These are phyloP conservation scores for Drosophila auraria DNA, from an alignment of 1,140 invertebrate genomes.

Conservation along the genomic window DNA sequence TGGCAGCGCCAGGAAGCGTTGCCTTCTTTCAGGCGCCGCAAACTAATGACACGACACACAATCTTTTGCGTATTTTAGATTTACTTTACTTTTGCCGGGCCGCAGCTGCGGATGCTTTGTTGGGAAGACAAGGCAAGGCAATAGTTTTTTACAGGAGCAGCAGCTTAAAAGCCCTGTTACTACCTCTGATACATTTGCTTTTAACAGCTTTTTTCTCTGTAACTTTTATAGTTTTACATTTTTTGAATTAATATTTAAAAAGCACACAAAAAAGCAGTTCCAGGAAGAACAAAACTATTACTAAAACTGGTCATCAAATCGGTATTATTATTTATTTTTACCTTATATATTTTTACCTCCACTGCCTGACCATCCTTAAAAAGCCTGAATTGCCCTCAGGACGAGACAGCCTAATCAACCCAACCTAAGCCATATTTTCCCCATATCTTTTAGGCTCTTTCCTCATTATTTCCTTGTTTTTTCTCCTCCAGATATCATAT, in stretches of 20 bases:
- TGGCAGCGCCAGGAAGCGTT: constrained; percentile 20
- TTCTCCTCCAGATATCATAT: constrained; percentile 24
- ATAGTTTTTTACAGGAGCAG: constrained; percentile 1
- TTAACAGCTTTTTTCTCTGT: no score
- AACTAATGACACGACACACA: constrained; percentile 44
- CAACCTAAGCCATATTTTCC: background rate
- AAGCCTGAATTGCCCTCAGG: background rate
- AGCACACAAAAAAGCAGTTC: no score
- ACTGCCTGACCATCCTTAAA: no score
- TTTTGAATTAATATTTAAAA: no score
- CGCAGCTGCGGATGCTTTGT: constrained; percentile 18
- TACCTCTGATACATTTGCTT: no score
- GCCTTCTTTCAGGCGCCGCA: constrained; percentile 31
- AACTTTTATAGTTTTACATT: no score
- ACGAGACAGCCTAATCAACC: background rate
- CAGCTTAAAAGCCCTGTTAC: no score
- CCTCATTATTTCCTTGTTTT: background rate
- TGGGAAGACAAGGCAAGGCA: no score
- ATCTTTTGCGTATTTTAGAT: constrained; percentile 45
- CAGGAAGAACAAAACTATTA: no score
- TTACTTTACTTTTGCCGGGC: constrained; percentile 32
- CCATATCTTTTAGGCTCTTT: background rate
- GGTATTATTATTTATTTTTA: no score
- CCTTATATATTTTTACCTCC: no score
- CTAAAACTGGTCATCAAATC: no score